phyloP scores from a whole-genome alignment of 2,113 vertebrate genomes.

The Patagioenas fasciata region DNA sequence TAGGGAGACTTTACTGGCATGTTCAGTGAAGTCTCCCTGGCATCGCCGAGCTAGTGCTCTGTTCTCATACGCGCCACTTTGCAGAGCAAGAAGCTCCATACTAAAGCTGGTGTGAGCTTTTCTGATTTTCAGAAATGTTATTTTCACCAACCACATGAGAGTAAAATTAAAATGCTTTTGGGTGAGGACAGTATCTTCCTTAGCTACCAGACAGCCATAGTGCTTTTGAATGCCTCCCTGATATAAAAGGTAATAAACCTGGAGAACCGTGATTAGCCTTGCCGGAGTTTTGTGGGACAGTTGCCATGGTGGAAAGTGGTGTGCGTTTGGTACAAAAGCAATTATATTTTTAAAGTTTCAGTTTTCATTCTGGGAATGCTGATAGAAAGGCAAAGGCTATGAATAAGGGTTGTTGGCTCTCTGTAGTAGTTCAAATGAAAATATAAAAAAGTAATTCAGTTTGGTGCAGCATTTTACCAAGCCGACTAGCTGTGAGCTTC shows the following conservation, averaged over 20 bases:
- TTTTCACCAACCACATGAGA: not conserved
- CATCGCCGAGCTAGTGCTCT: not conserved
- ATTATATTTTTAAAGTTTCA: constrained; percentile 60
- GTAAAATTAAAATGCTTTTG: constrained; percentile 4
- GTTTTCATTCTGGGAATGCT: constrained; percentile 56
- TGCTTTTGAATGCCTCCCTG: not conserved
- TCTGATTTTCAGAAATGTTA: not conserved
- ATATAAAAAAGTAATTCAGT: not conserved
- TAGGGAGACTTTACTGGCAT: constrained; percentile 14
- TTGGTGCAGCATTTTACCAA: constrained; percentile 8
- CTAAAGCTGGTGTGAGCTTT: not conserved
- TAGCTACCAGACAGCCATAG: not conserved
- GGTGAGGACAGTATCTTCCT: not conserved
- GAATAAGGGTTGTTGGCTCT: not conserved
- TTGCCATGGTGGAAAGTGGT: constrained; percentile 49
- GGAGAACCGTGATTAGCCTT: constrained; percentile 54
- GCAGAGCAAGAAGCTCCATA: not conserved
- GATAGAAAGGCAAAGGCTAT: constrained; percentile 49
- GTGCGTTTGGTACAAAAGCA: constrained; percentile 48
- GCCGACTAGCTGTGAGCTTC: not conserved
- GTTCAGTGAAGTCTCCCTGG: constrained; percentile 13
- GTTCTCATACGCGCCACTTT: not conserved
- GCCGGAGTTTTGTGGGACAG: constrained; percentile 50
- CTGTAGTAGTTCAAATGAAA: constrained; percentile 19
- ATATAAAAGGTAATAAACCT: constrained; percentile 27